Percentiles rank a stretch among this genome's conserved stretches.
These are phyloP conservation scores for Acanthosepion lycidas DNA, from an alignment of 2,888 invertebrate species.

Conservation along the genomic window DNA sequence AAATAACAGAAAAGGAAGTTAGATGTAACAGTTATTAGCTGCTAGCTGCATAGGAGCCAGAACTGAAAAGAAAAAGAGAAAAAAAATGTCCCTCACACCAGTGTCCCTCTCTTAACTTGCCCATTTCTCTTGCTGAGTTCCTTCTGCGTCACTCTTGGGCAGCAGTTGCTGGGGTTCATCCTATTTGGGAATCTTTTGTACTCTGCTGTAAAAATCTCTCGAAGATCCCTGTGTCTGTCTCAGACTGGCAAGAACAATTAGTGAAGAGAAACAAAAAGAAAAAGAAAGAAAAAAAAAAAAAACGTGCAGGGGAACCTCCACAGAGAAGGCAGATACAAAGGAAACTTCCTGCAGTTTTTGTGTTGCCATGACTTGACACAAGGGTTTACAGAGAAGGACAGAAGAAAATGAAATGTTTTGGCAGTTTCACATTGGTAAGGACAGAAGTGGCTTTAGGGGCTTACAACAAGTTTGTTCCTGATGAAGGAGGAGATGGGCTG, in stretches of 20 bases:
- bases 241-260: not conserved
- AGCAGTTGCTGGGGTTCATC: not conserved
- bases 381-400: too few species aligned
- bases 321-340: not conserved
- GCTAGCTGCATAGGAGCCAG: not conserved
- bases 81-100: not conserved
- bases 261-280: not conserved
- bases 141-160: not conserved
- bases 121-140: not conserved
- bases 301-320: not conserved
- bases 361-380: too few species aligned
- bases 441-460: too few species aligned
- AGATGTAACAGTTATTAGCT: not conserved
- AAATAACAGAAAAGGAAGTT: not conserved
- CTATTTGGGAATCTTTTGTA: not conserved
- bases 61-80: not conserved
- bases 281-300: not conserved
- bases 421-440: too few species aligned
- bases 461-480: too few species aligned
- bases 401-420: too few species aligned
- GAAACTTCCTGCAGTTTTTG: not conserved
- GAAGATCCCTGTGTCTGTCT: not conserved
- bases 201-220: not conserved
- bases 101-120: not conserved
- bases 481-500: too few species aligned